Evolutionary conservation across 2,113 vertebrate genomes (phyloP).

Genomic region (Rhinogobius similis): DNA sequence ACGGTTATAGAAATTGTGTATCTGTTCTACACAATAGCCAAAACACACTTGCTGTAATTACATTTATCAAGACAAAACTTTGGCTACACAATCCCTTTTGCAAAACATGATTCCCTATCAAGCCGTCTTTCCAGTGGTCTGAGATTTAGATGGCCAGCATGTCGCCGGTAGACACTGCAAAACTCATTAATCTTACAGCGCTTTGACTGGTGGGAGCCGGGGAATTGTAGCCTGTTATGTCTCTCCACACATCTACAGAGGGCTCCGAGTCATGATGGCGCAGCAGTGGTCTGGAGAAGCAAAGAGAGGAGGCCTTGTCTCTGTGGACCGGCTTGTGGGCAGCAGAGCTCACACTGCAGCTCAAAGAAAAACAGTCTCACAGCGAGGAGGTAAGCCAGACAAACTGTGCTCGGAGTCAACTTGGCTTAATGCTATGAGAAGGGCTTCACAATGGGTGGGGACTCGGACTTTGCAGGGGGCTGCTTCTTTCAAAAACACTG

Average conservation of each 20-base stretch:
- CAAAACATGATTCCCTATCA: slow-evolving; percentile 17
- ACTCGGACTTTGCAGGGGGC: background rate
- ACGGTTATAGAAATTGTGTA: no score
- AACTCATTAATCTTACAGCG: slow-evolving; percentile 67
- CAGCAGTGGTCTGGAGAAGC: slow-evolving; percentile 52
- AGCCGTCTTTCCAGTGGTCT: slow-evolving; percentile 27
- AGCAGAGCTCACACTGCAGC: slow-evolving; percentile 48
- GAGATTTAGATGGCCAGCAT: slow-evolving; percentile 48
- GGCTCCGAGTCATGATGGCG: slow-evolving; percentile 38
- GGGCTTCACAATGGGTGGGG: slow-evolving; percentile 24
- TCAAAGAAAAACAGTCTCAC: slow-evolving; percentile 44
- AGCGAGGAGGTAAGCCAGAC: slow-evolving; percentile 37
- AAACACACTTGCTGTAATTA: background rate
- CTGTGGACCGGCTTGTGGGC: slow-evolving; percentile 44
- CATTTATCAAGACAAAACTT: background rate
- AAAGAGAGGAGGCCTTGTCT: slow-evolving; percentile 45
- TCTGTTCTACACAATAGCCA: no score
- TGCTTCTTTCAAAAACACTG: slow-evolving; percentile 21
- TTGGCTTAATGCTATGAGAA: slow-evolving; percentile 16
- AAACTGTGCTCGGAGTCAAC: slow-evolving; percentile 48
- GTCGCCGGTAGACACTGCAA: slow-evolving; percentile 49
- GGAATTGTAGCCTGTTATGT: slow-evolving; percentile 62
- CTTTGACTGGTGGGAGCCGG: slow-evolving; percentile 60
- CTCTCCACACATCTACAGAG: slow-evolving; percentile 54
- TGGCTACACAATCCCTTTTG: background rate